Evolutionary conservation across 2,888 invertebrate species (phyloP).

Genomic region (Agriopis aurantiaria): DNA sequence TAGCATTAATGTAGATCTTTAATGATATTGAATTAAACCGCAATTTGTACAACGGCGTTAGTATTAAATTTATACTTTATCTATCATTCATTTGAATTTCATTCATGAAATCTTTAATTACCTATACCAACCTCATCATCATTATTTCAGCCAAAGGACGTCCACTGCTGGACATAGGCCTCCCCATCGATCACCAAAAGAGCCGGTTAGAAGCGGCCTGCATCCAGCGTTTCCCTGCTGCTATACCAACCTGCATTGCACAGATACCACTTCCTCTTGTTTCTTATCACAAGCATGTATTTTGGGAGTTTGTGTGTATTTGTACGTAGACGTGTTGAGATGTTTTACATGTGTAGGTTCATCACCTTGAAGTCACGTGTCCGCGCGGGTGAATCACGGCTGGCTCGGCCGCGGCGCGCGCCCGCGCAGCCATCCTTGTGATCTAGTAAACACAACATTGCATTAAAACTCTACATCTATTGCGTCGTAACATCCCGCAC

Average conservation of each 20-base stretch:
- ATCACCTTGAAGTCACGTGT: slow-evolving; percentile 78
- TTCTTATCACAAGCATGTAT: slow-evolving; percentile 5
- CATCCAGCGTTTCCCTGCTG: too few species aligned
- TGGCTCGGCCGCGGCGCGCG: slow-evolving; percentile 22
- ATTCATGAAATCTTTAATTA: background rate
- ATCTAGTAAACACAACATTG: slow-evolving; percentile 54
- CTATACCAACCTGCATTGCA: background rate
- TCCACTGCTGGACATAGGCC: too few species aligned
- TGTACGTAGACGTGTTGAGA: slow-evolving; percentile 1
- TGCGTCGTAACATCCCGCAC: slow-evolving; percentile 52
- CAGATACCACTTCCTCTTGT: background rate
- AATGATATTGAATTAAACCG: slow-evolving; percentile 3
- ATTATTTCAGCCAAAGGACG: too few species aligned
- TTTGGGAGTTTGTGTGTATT: slow-evolving; percentile 22
- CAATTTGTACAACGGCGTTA: background rate
- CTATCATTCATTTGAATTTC: background rate
- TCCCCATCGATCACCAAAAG: too few species aligned
- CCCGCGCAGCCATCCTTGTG: slow-evolving; percentile 36
- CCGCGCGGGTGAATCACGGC: slow-evolving; percentile 61
- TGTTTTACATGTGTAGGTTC: slow-evolving; percentile 47
- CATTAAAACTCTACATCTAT: slow-evolving; percentile 46
- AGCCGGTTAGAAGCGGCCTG: too few species aligned
- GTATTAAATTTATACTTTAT: slow-evolving; percentile 6
- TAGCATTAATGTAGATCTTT: slow-evolving; percentile 14
- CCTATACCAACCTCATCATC: too few species aligned